Base-by-base conservation (phyloP, 2,888 invertebrate species). In the Phortica magna region DNA sequence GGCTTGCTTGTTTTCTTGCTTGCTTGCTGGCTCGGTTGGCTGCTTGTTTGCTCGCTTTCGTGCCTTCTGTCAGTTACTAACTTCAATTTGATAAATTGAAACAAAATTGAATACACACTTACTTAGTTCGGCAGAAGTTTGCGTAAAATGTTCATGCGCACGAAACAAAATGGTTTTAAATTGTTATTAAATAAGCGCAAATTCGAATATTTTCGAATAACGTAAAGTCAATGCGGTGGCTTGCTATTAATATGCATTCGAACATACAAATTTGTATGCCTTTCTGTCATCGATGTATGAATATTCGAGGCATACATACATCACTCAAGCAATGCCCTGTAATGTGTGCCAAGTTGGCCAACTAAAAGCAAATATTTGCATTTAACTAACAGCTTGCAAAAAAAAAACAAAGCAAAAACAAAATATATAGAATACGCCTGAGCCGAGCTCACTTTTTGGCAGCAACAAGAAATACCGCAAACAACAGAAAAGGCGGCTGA, bases 1-100 rank as follows among this genome's bases (percentile, higher is more conserved):
- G 87, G 84, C 81, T 83, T 78, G 83, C 87, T 79, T 70, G 61
- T 17, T 73, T 68, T 64, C 74, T 61, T 77, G 64, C 22, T 65
- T 55, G 53, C 53, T 67, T 72, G 7, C 10, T 59, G 59, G 22
- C 70, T 31, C n/a, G 19, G 22, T 70, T 19, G 42, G 19, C 22
- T 59, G 31, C 65, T 22, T 48, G n/a, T 67, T 41, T 67, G 17
- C 64, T 12, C 17, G 1, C 19, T 68, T 68, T 68, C 7, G 12
- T 48, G 19, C 61, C 10, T 61, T 10, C 22, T 22, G 3, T 14
- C 14, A 9, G 17, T 64, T 64, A 22, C 48, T 59, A 70, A 43
- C 61, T 73, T 73, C 31, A 61, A 65, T 75, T 76, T 78, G 70
- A 75, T 67, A 73, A 76, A 78, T 79, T 67, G 77, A 59, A 61